A percentile compares a stretch with the other conserved stretches of the same genome.
Conservation (phyloP, 1,140 invertebrate species). For the Centruroides sculpturatus region DNA sequence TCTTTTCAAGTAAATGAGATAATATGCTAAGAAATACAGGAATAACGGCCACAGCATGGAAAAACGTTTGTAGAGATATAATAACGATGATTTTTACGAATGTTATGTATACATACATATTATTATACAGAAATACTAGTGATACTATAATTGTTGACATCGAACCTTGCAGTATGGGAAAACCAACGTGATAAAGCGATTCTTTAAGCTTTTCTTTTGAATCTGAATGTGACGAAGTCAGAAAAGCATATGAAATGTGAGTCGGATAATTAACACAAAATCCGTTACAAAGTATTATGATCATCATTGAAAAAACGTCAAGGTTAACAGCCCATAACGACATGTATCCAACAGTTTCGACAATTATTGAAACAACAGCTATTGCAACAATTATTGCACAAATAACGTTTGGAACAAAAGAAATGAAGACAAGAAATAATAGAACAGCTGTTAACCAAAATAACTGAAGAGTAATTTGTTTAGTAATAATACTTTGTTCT, state of each 20-base stretch:
- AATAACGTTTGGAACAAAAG: slow-evolving; percentile 86
- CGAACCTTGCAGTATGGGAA: too few relatives aligned
- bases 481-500: slow-evolving; percentile 53
- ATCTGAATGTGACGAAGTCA: too few relatives aligned
- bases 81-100: too few relatives aligned
- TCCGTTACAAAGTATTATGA: slow-evolving; percentile 94
- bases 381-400: slow-evolving; percentile 89
- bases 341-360: slow-evolving; percentile 94
- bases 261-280: slow-evolving; percentile 95
- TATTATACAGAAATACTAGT: too few relatives aligned
- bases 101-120: too few relatives aligned
- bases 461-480: slow-evolving; percentile 51
- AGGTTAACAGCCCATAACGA: slow-evolving; percentile 84
- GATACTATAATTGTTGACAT: too few relatives aligned
- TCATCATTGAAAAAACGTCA: slow-evolving; percentile 96
- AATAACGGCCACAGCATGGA: too few relatives aligned
- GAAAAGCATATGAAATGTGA: slow-evolving; percentile 76
- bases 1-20: too few relatives aligned
- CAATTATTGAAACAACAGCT: slow-evolving; percentile 84
- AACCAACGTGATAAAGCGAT: too few relatives aligned
- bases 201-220: too few relatives aligned
- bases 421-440: slow-evolving; percentile 88
- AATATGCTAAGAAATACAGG: too few relatives aligned
- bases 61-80: too few relatives aligned
- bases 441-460: slow-evolving; percentile 80